phyloP scores from a whole-genome alignment of 2,113 vertebrate genomes.

The Maccullochella peelii region DNA sequence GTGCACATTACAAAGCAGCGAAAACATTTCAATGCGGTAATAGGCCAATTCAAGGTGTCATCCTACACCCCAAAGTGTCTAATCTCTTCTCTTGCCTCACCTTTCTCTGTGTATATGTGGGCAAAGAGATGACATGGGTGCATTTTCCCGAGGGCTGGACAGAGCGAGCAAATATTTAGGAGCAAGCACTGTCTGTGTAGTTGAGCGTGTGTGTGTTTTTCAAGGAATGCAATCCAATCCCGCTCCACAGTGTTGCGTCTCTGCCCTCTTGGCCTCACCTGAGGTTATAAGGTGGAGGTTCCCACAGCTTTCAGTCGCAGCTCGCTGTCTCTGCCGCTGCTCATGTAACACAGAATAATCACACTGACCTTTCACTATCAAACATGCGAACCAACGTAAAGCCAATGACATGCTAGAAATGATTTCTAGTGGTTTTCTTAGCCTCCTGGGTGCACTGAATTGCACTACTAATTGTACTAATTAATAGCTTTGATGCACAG shows the following conservation, averaged over 20 bases:
- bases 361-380: slow-evolving; percentile 13
- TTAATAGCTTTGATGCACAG: too few relatives aligned
- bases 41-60: slow-evolving; percentile 47
- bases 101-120: slow-evolving; percentile 17
- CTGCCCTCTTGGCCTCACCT: slow-evolving; percentile 49
- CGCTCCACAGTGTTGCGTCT: slow-evolving; percentile 10
- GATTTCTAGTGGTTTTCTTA: too few relatives aligned
- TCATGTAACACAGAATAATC: slow-evolving; percentile 46
- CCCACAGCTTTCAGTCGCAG: slow-evolving; percentile 66
- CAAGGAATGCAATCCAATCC: slow-evolving; percentile 57
- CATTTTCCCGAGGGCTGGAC: slow-evolving; percentile 16
- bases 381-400: too few relatives aligned
- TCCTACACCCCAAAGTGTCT: slow-evolving; percentile 61
- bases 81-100: slow-evolving; percentile 12
- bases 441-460: too few relatives aligned
- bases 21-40: slow-evolving; percentile 64
- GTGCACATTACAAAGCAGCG: slow-evolving; percentile 49
- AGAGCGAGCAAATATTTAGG: slow-evolving; percentile 10
- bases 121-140: slow-evolving; percentile 38
- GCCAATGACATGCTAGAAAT: too few relatives aligned
- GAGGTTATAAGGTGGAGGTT: slow-evolving; percentile 61
- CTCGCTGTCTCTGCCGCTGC: slow-evolving; percentile 11
- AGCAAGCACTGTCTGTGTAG: background rate
- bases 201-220: slow-evolving; percentile 15
- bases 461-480: too few relatives aligned